Evolutionary conservation across 1,140 invertebrate species (phyloP).

Genomic region (Dendroctonus ponderosae): DNA sequence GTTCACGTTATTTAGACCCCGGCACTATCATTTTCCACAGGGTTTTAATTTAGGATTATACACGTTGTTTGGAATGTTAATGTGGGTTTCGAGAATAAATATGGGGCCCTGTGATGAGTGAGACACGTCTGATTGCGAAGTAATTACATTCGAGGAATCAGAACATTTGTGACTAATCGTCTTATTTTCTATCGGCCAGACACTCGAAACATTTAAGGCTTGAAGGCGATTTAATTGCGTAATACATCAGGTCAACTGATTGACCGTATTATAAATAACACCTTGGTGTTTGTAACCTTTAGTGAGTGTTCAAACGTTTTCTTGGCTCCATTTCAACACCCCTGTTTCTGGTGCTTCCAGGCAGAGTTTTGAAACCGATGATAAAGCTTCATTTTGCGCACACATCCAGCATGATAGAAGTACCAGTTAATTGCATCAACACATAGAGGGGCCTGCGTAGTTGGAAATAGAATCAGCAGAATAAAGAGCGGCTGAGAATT

Average conservation of each 20-base stretch:
- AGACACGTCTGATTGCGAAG: neutral
- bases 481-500: too few relatives aligned
- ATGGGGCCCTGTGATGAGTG: slow-evolving; percentile 5
- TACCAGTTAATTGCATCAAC: slow-evolving; percentile 15
- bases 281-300: too few relatives aligned
- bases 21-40: slow-evolving; percentile 5
- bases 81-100: neutral
- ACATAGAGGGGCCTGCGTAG: neutral
- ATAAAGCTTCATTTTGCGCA: slow-evolving; percentile 7
- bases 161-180: too few relatives aligned
- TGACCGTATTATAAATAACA: too few relatives aligned
- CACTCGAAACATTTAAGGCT: too few relatives aligned
- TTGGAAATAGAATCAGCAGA: neutral
- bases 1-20: too few relatives aligned
- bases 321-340: neutral
- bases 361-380: slow-evolving; percentile 1
- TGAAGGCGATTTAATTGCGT: too few relatives aligned
- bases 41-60: slow-evolving; percentile 12
- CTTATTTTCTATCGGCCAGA: too few relatives aligned
- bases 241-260: too few relatives aligned
- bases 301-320: too few relatives aligned
- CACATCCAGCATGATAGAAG: slow-evolving; percentile 14
- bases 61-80: slow-evolving; percentile 9
- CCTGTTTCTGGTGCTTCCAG: neutral
- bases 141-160: too few relatives aligned